Conservation (phyloP, 2,113 vertebrate genomes). For the chimpanzee (Pan troglodytes) region NHGRI_mPanTro3-v2.1_pri NC_072410.2:56010001-56010500, state of each 20-base stretch:
- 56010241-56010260: constrained; percentile 43
- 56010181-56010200: constrained; percentile 72
- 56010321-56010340: background rate
- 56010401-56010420: background rate
- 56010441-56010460: background rate
- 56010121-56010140: constrained; percentile 72
- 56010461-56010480: background rate
- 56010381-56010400: background rate
- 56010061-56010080: constrained; percentile 74
- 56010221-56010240: constrained; percentile 62
- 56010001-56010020: constrained; percentile 73
- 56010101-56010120: constrained; percentile 77
- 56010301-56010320: background rate
- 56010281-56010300: background rate
- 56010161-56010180: constrained; percentile 71
- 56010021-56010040: background rate
- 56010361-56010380: background rate
- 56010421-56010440: background rate
- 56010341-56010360: background rate
- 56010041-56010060: constrained; percentile 78
- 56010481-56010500: fast-evolving
- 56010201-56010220: background rate
- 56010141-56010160: constrained; percentile 70
- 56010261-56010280: constrained; percentile 45
- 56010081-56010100: constrained; percentile 74